Evolutionary conservation across 2,888 invertebrate species (phyloP), one percentile per base, ranked within the genome.

Genomic region (Drosophila silvestris): DNA sequence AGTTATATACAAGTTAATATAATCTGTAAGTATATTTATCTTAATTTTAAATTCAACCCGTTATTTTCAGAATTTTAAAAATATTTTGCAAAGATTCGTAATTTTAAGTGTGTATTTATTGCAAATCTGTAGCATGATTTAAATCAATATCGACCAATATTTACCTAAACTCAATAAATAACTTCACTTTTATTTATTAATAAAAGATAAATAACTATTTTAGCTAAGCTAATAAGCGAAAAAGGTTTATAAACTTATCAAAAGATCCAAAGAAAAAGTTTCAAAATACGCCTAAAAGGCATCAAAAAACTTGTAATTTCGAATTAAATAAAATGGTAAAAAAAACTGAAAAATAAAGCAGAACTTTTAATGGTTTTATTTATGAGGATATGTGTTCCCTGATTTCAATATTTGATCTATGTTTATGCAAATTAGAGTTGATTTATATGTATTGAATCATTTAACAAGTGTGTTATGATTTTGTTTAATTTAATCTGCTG

Each of bases 41-140:
- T 32, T 58, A 22, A 32, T 44, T 10, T 22, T 44, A 58, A 58
- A 10, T 58, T 58, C 57, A 41, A 41, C 57, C 57, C 30, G 39
- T 39, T 41, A 16, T n/a, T 47, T 47, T 57, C 7, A 16, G 7
- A 28, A 14, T 57, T 41, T 16, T 39, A 6, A n/a, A 16, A n/a
- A 22, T n/a, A 14, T 16, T 2, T 22, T 33, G 5, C 9, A 3
- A 19, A 33, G 32, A 22, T 16, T 32, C n/a, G 5, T 32, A 0
- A 52, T 26, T 22, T 22, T 12, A 56, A 16, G 39, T 7, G 19
- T 16, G 9, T 41, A n/a, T n/a, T n/a, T 9, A 16, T 58, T 30
- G 14, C n/a, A 30, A 28, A 12, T 37, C 26, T 57, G 56, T 19
- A 28, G 22, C n/a, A 39, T 19, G 28, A 30, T 9, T 32, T n/a